phyloP scores from a whole-genome alignment of 2,888 invertebrate species.

The Timema podura region DNA sequence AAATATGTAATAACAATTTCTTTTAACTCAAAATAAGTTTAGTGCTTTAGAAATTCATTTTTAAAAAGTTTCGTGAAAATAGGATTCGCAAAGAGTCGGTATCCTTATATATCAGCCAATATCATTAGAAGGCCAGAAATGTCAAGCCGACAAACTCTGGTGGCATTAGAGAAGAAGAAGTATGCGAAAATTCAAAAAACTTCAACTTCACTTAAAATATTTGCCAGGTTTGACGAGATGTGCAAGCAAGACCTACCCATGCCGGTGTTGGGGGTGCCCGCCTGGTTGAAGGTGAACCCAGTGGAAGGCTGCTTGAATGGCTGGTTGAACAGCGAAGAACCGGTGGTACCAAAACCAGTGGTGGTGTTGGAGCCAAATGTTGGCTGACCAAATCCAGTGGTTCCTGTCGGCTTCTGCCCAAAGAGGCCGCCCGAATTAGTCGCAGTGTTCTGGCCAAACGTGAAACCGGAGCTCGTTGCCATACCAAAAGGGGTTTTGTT shows the following conservation, averaged over 20 bases:
- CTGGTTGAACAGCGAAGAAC: slow-evolving; percentile 46
- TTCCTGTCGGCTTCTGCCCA: slow-evolving; percentile 44
- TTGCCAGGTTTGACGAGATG: too few relatives aligned
- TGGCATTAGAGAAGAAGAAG: too few relatives aligned
- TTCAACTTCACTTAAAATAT: too few relatives aligned
- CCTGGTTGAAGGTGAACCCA: slow-evolving; percentile 33
- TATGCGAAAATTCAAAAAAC: too few relatives aligned
- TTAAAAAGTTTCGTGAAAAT: too few relatives aligned
- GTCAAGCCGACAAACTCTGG: too few relatives aligned
- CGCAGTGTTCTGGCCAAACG: slow-evolving; percentile 35
- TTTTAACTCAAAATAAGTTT: too few relatives aligned
- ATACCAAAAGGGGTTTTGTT: slow-evolving; percentile 40
- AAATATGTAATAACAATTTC: too few relatives aligned
- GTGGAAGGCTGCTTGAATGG: slow-evolving; percentile 46
- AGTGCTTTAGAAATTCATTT: too few relatives aligned
- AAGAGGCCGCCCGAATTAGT: slow-evolving; percentile 47
- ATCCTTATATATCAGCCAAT: too few relatives aligned
- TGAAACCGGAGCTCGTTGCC: slow-evolving; percentile 36
- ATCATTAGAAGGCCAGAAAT: too few relatives aligned
- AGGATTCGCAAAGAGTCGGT: too few relatives aligned
- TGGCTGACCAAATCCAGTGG: slow-evolving; percentile 30
- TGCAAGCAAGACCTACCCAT: slow-evolving; percentile 31
- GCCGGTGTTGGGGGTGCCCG: slow-evolving; percentile 35
- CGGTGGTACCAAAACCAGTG: slow-evolving; percentile 51
- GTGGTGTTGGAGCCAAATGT: slow-evolving; percentile 46